A percentile compares a stretch with the other conserved stretches of the same genome.
Conservation (phyloP, 2,797 vertebrate genomes). For the Spondyliosoma cantharus region DNA sequence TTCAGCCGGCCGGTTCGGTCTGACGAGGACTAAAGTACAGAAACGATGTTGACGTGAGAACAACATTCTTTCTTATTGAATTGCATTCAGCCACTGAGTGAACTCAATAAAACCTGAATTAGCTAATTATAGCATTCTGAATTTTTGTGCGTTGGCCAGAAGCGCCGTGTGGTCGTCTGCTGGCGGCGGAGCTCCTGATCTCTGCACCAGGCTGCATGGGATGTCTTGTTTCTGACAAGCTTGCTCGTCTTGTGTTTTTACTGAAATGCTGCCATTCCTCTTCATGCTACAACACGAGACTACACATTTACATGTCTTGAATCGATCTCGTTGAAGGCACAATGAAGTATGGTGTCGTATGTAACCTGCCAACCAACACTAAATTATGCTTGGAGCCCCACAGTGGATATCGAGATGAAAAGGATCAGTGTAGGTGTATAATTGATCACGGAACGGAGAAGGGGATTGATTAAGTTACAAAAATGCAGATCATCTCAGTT, state of each 20-base stretch:
- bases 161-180: neutral
- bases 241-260: neutral
- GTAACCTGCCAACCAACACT: neutral
- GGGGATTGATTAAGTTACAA: conserved; percentile 8
- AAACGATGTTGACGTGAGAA: neutral
- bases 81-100: no score
- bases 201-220: neutral
- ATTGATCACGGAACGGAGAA: conserved; percentile 10
- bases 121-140: neutral
- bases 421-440: neutral
- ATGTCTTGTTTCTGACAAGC: conserved; percentile 1
- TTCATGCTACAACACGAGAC: neutral
- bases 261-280: neutral
- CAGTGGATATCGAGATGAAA: neutral
- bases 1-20: neutral
- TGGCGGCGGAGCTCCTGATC: neutral
- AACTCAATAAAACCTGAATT: no score
- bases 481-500: neutral
- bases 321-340: neutral
- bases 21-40: neutral
- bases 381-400: neutral
- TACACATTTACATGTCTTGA: no score
- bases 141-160: neutral
- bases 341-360: neutral
- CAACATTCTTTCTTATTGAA: neutral